Base-by-base conservation (phyloP, 1,140 invertebrate species). In the Sarcophaga peregrina region DNA sequence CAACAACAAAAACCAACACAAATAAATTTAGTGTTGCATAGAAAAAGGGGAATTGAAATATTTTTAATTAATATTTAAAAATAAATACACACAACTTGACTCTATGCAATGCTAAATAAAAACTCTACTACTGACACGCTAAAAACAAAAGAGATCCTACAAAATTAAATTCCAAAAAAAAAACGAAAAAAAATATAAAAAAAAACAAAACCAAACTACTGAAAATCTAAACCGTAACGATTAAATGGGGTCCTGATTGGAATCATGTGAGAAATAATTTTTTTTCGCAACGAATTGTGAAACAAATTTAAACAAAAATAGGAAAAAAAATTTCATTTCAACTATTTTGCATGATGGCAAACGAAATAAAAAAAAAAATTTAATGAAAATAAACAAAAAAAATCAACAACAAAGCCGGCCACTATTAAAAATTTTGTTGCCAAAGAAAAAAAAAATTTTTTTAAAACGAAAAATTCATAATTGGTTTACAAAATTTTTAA, bases 301-400 rank as follows among this genome's bases (percentile, higher is more conserved):
- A 78, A 84, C 76, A 50, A 54, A 11, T 76, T 80, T 52, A n/a
- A 17, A 37, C 8, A 84, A 74, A 45, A 72, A 82, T n/a, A 85
- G 75, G 85, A n/a, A n/a, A n/a, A 85, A 86, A 86, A 86, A 85
- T 85, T 54, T 84, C 84, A 85, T 89, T 88, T 90, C 88, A 88
- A 86, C 88, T 90, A 90, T 90, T 90, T 90, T 90, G 88, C 88
- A 90, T 90, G 88, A 85, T 87, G 46, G 86, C 62, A 76, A 84
- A 15, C 20, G 78, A 80, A 82, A 83, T 72, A 85, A 82, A 25
- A 81, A 15, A 17, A 25, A n/a, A n/a, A n/a, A n/a, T n/a, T n/a
- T n/a, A n/a, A n/a, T n/a, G n/a, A n/a, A n/a, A n/a, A n/a, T n/a
- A 81, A 81, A 81, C 52, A 47, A 17, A 58, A 81, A 20, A 13